phyloP scores from a whole-genome alignment of 2,797 vertebrate genomes.

The Phataginus tetradactyla region DNA sequence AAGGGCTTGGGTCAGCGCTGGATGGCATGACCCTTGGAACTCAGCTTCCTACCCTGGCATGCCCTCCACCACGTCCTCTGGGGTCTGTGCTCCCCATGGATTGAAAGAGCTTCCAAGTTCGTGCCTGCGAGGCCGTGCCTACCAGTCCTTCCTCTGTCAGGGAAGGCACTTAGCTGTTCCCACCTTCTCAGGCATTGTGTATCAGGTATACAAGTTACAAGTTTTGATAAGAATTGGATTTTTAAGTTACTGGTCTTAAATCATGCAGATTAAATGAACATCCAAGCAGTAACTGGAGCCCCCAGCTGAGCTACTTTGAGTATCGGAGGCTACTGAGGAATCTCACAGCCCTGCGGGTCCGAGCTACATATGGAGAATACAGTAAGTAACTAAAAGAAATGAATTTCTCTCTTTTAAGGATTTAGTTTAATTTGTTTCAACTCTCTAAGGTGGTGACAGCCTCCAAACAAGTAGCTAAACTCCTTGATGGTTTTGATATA shows the following conservation, averaged over 20 bases:
- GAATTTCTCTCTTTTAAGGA: neutral
- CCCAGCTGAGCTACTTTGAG: slow-evolving; percentile 89
- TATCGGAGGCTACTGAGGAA: slow-evolving; percentile 94
- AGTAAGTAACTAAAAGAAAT: slow-evolving; percentile 86
- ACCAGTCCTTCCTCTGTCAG: neutral
- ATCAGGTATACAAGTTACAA: neutral
- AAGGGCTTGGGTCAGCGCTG: neutral
- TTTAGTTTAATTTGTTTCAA: neutral
- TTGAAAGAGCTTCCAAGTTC: neutral
- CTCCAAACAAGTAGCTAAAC: neutral
- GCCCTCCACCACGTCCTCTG: neutral
- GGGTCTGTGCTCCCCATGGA: neutral
- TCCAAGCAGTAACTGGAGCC: slow-evolving; percentile 90
- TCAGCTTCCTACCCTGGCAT: neutral
- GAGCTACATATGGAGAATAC: slow-evolving; percentile 93
- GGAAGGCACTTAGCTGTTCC: neutral
- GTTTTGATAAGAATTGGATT: neutral
- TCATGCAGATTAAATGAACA: slow-evolving; percentile 91
- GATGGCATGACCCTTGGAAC: neutral
- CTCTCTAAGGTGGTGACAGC: neutral
- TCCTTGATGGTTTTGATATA: neutral
- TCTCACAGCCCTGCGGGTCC: slow-evolving; percentile 93
- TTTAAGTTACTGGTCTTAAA: neutral
- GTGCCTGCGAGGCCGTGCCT: neutral
- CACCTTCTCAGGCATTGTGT: neutral